These are phyloP conservation scores for Sorex araneus DNA, from an alignment of 2,113 vertebrate genomes.

Conservation along the genomic window DNA sequence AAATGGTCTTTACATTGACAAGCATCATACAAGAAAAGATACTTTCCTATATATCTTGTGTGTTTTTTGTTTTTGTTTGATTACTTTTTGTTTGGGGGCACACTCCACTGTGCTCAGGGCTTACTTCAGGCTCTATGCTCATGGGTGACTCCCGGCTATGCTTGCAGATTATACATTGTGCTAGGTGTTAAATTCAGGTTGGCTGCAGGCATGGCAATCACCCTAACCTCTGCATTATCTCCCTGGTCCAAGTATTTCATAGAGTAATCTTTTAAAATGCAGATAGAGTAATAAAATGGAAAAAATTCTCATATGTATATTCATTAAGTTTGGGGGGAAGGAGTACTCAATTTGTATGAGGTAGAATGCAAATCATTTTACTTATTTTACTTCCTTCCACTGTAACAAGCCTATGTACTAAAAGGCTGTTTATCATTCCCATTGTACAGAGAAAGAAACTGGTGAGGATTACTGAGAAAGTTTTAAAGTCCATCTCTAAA, in stretches of 20 bases:
- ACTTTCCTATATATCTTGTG: background rate
- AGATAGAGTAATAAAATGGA: constrained; percentile 11
- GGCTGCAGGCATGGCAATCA: background rate
- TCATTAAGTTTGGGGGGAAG: background rate
- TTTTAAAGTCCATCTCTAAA: background rate
- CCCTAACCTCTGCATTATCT: background rate
- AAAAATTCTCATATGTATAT: background rate
- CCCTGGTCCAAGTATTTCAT: background rate
- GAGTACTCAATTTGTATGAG: background rate
- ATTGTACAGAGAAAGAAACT: no score
- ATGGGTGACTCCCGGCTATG: no score
- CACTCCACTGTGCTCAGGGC: no score
- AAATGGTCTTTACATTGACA: background rate
- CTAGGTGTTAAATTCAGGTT: no score
- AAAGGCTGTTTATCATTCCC: no score
- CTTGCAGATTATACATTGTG: no score
- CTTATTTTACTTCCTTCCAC: background rate
- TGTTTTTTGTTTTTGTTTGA: background rate
- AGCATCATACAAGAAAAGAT: background rate
- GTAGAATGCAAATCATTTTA: background rate
- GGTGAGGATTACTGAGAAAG: no score
- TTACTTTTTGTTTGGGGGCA: no score
- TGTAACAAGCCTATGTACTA: no score
- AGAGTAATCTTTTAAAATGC: background rate
- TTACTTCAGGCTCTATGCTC: no score